Evolutionary conservation across 2,888 invertebrate species (phyloP).

Genomic region (Coelopa pilipes): DNA sequence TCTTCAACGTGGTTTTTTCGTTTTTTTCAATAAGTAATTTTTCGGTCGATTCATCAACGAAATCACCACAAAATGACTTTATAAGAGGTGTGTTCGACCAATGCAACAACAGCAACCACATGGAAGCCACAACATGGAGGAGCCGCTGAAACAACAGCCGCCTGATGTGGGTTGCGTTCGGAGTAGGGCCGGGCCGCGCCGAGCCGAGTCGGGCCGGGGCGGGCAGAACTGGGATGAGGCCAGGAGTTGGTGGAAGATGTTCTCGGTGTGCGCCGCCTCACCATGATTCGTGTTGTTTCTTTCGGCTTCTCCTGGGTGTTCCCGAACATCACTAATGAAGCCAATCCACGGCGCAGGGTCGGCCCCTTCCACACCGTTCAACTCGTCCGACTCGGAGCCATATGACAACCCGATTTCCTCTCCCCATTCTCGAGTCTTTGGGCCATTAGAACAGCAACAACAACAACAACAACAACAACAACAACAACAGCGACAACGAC

Average conservation of each 20-base stretch:
- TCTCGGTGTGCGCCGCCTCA: background rate
- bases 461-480: too few relatives aligned
- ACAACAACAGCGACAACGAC: background rate
- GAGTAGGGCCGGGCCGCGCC: background rate
- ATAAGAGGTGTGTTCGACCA: conserved; percentile 28
- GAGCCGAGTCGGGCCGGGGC: conserved; percentile 21
- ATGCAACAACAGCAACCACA: conserved; percentile 2
- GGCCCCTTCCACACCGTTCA: too few relatives aligned
- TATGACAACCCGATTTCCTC: conserved; percentile 38
- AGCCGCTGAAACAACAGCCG: conserved; percentile 13
- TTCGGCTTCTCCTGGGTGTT: conserved; percentile 41
- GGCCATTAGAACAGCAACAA: too few relatives aligned
- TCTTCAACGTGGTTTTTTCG: conserved; percentile 15
- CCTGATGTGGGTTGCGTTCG: conserved; percentile 19
- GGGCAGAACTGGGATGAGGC: background rate
- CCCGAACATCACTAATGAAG: conserved; percentile 39
- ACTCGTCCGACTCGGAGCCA: conserved; percentile 24
- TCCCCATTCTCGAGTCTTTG: background rate
- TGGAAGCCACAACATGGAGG: background rate
- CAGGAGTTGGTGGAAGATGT: conserved; percentile 6
- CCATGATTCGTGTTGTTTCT: conserved; percentile 15
- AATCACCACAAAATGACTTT: conserved; percentile 37
- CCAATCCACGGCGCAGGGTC: background rate
- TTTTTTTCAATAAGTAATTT: conserved; percentile 23
- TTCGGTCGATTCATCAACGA: conserved; percentile 36